phyloP scores from a whole-genome alignment of 2,888 invertebrate species.

The Chydorus sphaericus region DNA sequence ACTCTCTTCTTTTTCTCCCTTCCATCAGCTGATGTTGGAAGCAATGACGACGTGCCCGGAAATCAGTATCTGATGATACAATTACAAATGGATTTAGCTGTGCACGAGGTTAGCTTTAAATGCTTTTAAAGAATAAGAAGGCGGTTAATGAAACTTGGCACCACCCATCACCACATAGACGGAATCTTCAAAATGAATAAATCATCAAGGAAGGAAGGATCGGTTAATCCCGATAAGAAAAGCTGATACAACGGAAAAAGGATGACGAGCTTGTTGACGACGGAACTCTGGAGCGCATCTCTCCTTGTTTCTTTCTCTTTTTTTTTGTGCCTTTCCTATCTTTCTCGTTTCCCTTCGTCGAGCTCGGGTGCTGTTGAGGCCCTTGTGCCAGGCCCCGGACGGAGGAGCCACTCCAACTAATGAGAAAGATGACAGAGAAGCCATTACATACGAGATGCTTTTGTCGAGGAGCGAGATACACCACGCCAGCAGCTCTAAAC shows the following conservation, averaged over 20 bases:
- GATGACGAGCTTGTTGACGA: neutral
- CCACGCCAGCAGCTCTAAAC: neutral
- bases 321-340: neutral
- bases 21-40: neutral
- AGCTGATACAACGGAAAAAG: neutral
- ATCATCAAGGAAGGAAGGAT: neutral
- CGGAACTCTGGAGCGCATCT: neutral
- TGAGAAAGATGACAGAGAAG: conserved; percentile 6
- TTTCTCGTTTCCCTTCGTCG: neutral
- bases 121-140: neutral
- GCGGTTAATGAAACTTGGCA: neutral
- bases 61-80: conserved; percentile 2
- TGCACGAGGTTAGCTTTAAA: neutral
- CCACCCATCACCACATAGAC: neutral
- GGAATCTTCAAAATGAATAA: neutral
- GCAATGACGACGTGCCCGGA: neutral
- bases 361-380: too few relatives aligned
- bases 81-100: neutral
- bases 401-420: conserved; percentile 3
- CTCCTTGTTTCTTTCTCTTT: neutral
- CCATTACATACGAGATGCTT: conserved; percentile 2
- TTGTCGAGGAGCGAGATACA: conserved; percentile 4
- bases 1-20: too few relatives aligned
- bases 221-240: neutral
- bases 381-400: neutral